phyloP scores from a whole-genome alignment of 2,888 invertebrate genomes.

The Cylindroiulus punctatus region DNA sequence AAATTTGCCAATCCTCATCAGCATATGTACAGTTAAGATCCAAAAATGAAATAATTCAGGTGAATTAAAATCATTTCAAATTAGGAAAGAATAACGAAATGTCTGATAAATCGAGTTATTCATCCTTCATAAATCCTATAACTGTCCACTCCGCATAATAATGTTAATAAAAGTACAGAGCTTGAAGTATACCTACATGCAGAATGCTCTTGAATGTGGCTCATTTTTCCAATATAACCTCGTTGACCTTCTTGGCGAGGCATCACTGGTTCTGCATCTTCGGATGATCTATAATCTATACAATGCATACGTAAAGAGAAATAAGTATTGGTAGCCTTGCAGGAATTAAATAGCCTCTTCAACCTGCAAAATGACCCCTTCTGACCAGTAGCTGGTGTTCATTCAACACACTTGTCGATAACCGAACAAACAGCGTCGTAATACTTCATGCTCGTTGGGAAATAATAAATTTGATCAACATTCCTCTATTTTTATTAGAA shows the following conservation, averaged over 20 bases:
- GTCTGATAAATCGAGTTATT: no score
- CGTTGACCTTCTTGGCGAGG: constrained; percentile 4
- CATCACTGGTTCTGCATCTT: constrained; percentile 21
- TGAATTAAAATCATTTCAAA: no score
- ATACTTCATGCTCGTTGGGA: background rate
- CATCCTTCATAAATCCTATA: no score
- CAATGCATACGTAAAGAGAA: background rate
- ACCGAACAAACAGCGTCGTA: background rate
- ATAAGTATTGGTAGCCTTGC: background rate
- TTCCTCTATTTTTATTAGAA: background rate
- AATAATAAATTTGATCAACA: background rate
- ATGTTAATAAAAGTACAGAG: background rate
- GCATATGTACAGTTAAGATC: no score
- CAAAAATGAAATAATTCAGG: no score
- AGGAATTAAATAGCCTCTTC: background rate
- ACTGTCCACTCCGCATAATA: no score
- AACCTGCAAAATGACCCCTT: constrained; percentile 10
- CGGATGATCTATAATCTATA: background rate
- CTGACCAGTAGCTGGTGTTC: background rate
- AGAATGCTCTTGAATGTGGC: background rate
- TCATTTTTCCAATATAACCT: background rate
- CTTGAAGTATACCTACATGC: background rate
- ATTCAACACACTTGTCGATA: constrained; percentile 30
- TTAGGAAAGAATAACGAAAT: no score
- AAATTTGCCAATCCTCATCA: no score